Conservation (phyloP, 2,888 invertebrate species). For the Hirudinaria manillensis region DNA sequence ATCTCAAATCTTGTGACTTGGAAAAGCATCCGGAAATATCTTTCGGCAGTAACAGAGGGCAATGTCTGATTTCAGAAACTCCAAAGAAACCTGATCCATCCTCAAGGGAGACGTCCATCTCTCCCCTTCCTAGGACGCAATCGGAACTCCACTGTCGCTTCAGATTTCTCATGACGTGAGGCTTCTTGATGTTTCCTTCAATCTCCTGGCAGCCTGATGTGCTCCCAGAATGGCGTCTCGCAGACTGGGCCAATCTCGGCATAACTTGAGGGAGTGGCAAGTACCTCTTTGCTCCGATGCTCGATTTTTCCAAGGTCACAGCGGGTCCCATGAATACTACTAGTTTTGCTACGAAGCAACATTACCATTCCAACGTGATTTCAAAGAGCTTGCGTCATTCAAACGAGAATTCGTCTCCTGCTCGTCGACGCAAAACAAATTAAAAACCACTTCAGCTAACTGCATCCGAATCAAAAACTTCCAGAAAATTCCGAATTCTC, state of each 20-base stretch:
- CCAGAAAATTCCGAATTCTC: too few species aligned
- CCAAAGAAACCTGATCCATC: constrained; percentile 3
- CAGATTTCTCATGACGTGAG: background rate
- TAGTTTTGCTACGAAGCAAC: background rate
- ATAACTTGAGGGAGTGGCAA: background rate
- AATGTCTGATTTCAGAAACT: too few species aligned
- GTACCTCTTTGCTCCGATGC: constrained; percentile 10
- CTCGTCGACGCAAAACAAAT: too few species aligned
- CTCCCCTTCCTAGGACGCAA: background rate
- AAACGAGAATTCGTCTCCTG: too few species aligned
- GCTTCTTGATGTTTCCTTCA: background rate
- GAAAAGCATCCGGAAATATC: too few species aligned
- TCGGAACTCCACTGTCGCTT: constrained; percentile 7
- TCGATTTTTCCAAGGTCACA: constrained; percentile 22
- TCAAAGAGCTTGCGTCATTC: too few species aligned
- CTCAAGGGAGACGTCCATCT: background rate
- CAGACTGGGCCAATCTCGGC: background rate
- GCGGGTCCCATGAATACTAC: constrained; percentile 24
- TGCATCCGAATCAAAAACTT: too few species aligned
- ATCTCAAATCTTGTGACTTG: too few species aligned
- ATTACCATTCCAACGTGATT: background rate
- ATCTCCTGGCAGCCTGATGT: background rate
- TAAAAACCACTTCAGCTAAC: too few species aligned
- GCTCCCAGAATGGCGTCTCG: constrained; percentile 12
- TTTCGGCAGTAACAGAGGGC: too few species aligned